Conservation (phyloP, 2,113 vertebrate species). For the Ceyx melanurus region DNA sequence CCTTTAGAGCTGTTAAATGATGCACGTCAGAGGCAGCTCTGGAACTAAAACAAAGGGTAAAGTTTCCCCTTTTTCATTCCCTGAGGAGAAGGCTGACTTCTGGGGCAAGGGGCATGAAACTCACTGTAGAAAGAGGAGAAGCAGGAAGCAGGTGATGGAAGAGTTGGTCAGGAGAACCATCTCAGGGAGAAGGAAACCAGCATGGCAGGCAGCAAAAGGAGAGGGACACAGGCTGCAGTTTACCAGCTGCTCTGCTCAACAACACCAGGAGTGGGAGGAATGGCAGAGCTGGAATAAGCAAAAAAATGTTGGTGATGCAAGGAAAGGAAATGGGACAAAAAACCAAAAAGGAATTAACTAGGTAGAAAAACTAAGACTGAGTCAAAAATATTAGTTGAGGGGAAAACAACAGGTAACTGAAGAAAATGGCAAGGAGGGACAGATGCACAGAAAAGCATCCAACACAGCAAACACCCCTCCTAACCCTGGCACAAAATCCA, state of each 20-base stretch:
- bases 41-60: not conserved
- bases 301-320: not conserved
- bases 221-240: not conserved
- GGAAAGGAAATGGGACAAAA: not conserved
- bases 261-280: not conserved
- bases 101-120: not conserved
- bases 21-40: not conserved
- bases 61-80: not conserved
- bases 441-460: accelerated
- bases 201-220: not conserved
- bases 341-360: not conserved
- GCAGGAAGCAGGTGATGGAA: not conserved
- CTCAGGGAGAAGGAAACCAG: not conserved
- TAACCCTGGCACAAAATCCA: not conserved
- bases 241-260: not conserved
- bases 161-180: not conserved
- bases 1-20: not conserved
- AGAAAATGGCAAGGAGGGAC: not conserved
- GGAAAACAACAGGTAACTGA: not conserved
- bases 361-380: not conserved
- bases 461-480: not conserved
- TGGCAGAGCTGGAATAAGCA: not conserved
- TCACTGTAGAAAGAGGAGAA: not conserved
- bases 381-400: not conserved
- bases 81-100: not conserved